Base-by-base conservation (phyloP, 1,140 invertebrate genomes). In the Aphidius gifuensis region DNA sequence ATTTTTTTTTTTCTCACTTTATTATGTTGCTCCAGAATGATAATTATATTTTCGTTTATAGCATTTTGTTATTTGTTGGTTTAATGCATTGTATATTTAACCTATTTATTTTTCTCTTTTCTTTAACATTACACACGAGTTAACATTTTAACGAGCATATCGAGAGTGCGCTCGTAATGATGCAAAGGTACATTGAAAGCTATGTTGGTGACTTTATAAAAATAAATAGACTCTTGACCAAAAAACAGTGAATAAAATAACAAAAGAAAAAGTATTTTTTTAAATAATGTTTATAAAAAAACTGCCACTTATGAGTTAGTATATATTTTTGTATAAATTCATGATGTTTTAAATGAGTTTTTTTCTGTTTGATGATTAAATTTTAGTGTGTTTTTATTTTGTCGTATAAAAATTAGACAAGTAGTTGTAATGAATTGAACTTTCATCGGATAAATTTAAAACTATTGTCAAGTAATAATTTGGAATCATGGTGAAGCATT, bases 61-160 rank as follows among this genome's bases (percentile, higher is more conserved):
- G n/a, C n/a, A n/a, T n/a, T n/a, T n/a, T n/a, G n/a, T n/a, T n/a
- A n/a, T n/a, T n/a, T n/a, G 38, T 23, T n/a, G 23, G 38, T 53
- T 53, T 53, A 53, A 39, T 39, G 38, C 6, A 21, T 53, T 53
- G 38, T 53, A 39, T n/a, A 8, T 9, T 46, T n/a, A 46, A 8
- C 45, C 2, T n/a, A 8, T 32, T 16, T 32, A 32, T n/a, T n/a
- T n/a, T n/a, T n/a, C 3, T 39, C 32, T 39, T 53, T 39, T 39
- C 32, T 39, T 39, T 39, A 9, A 39, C 50, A 53, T 53, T 38
- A 53, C 50, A 53, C 50, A 53, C 50, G 50, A 39, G 23, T 53
- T 11, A 53, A 53, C 40, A 39, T 53, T 53, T 53, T 53, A 53
- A 53, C 50, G 50, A 53, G 50, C 23, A 39, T 39, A 23, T 39